phyloP scores from a whole-genome alignment of 2,797 vertebrate genomes.

The Morus bassanus region DNA sequence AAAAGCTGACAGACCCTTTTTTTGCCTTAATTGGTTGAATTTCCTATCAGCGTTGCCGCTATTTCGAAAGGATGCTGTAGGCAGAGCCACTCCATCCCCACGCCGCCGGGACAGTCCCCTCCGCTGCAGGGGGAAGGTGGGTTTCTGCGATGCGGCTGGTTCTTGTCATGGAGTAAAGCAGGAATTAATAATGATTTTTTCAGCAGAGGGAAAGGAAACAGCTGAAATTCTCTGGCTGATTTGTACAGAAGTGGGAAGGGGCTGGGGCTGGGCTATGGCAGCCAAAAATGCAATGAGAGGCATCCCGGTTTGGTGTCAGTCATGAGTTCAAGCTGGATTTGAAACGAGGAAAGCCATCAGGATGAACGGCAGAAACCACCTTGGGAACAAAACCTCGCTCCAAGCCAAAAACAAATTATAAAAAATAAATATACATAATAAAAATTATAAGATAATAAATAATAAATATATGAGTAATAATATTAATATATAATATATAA shows the following conservation, averaged over 20 bases:
- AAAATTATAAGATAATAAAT: background rate
- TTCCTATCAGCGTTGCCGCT: background rate
- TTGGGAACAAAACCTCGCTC: background rate
- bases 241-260: background rate
- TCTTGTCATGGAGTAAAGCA: background rate
- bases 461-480: background rate
- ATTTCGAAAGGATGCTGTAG: rapidly evolving
- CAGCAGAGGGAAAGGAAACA: background rate
- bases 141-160: rapidly evolving
- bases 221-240: background rate
- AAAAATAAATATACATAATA: background rate
- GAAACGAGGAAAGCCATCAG: rapidly evolving
- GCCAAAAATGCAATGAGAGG: rapidly evolving
- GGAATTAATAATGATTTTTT: background rate
- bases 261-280: background rate
- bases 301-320: background rate
- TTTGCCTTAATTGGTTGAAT: background rate
- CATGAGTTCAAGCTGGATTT: background rate
- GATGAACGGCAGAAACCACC: background rate
- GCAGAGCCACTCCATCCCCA: background rate
- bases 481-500: background rate
- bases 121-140: rapidly evolving
- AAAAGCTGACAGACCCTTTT: background rate
- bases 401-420: background rate
- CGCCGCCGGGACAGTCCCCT: rapidly evolving